phyloP scores from a whole-genome alignment of 2,888 invertebrate genomes.

The Dexiosoma caninum region DNA sequence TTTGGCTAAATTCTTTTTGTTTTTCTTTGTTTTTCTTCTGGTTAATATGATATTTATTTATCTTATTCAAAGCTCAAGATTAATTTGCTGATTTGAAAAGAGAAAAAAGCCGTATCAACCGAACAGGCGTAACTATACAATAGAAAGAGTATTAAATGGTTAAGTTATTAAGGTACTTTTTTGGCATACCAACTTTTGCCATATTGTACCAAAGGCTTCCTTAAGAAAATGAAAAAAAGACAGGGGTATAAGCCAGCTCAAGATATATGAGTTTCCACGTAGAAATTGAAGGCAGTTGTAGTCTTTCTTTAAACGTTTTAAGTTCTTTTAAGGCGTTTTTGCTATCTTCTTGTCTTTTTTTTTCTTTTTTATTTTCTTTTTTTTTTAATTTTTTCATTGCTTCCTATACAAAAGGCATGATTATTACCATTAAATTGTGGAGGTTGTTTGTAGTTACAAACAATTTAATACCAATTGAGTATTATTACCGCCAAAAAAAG shows the following conservation, averaged over 20 bases:
- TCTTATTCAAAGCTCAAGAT: slow-evolving; percentile 56
- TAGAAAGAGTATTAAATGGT: slow-evolving; percentile 34
- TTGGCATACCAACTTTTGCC: neutral
- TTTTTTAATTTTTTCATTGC: too few species aligned
- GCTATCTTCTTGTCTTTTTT: slow-evolving; percentile 9
- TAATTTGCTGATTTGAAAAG: slow-evolving; percentile 60
- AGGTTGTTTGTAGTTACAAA: slow-evolving; percentile 64
- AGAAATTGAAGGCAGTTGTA: slow-evolving; percentile 39
- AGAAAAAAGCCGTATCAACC: neutral
- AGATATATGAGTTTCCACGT: slow-evolving; percentile 23
- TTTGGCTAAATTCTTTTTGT: too few species aligned
- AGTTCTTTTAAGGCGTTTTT: slow-evolving; percentile 37
- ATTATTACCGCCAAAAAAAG: slow-evolving; percentile 55
- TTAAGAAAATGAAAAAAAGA: neutral
- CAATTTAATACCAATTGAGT: slow-evolving; percentile 64
- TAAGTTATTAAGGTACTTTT: slow-evolving; percentile 48
- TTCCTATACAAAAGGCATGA: slow-evolving; percentile 4
- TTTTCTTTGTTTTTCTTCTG: neutral
- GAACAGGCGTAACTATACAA: slow-evolving; percentile 5
- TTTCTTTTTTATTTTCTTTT: too few species aligned
- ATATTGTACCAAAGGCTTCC: slow-evolving; percentile 17
- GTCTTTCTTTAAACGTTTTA: slow-evolving; percentile 10
- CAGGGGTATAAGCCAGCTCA: neutral
- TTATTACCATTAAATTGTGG: slow-evolving; percentile 60
- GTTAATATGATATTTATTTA: slow-evolving; percentile 58